Conservation (phyloP, 2,113 vertebrate genomes). For the Syrmaticus mikado region DNA sequence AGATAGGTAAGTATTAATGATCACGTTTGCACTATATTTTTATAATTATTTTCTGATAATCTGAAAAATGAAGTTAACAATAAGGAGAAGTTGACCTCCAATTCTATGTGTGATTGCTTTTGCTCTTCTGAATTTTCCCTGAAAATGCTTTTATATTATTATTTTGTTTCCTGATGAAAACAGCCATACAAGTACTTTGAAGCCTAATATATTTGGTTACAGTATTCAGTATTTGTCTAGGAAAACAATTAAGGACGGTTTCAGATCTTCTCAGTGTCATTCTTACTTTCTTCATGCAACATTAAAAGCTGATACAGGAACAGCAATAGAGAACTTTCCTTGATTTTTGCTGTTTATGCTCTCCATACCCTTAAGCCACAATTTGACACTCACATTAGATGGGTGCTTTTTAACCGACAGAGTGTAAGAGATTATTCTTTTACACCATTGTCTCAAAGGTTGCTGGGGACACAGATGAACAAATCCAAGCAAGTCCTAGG, state of each 20-base stretch:
- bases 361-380: background rate
- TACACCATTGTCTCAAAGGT: no score
- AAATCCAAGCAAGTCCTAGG: no score
- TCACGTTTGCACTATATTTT: background rate
- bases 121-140: background rate
- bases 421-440: no score
- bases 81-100: rapidly evolving
- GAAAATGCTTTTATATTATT: background rate
- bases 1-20: background rate
- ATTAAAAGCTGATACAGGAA: background rate
- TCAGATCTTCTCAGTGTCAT: background rate
- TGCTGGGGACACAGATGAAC: no score
- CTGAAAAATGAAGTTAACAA: background rate
- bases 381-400: background rate
- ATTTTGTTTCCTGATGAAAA: background rate
- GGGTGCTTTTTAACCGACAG: background rate
- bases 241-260: background rate
- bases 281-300: background rate
- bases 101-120: background rate
- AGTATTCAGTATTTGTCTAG: background rate
- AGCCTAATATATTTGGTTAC: background rate
- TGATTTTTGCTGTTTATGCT: background rate
- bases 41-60: background rate
- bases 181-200: background rate
- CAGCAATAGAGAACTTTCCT: background rate